A percentile compares a stretch with the other conserved stretches of the same genome.
Evolutionary conservation across 2,888 invertebrate species (phyloP).

Genomic region (Alentia gelatinosa): DNA sequence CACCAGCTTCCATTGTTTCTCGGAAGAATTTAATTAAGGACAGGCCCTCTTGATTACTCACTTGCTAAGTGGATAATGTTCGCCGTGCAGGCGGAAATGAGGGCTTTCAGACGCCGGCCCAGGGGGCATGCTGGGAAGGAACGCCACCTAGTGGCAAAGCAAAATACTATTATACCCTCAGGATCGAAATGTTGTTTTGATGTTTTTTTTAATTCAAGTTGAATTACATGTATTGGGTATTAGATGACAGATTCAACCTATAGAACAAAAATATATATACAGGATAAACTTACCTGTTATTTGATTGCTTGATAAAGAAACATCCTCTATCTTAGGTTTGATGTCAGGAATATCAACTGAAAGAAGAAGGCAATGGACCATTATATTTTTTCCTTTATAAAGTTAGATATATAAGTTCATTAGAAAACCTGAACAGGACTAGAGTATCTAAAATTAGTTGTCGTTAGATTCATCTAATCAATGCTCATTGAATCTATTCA

Average conservation of each 20-base stretch:
- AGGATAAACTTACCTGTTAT: neutral
- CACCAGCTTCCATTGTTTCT: neutral
- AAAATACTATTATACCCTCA: neutral
- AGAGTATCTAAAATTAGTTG: no score
- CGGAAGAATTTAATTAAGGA: conserved; percentile 11
- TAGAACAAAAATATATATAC: neutral
- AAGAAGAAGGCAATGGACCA: neutral
- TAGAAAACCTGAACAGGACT: no score
- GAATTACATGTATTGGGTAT: neutral
- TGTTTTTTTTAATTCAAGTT: neutral
- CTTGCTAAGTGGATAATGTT: conserved; percentile 11
- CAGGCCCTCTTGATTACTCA: conserved; percentile 13
- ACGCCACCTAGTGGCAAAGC: neutral
- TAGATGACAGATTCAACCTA: neutral
- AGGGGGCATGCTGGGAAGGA: neutral
- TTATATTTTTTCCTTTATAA: no score
- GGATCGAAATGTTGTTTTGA: neutral
- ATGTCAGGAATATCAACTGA: conserved; percentile 37
- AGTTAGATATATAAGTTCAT: no score
- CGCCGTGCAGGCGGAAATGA: neutral
- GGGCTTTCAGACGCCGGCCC: conserved; percentile 26
- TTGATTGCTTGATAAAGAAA: neutral
- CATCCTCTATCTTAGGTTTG: conserved; percentile 17
- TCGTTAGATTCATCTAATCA: neutral
- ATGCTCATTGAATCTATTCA: no score